Percentiles rank a stretch among this genome's conserved stretches.
These are phyloP conservation scores for Alligator sinensis DNA, from an alignment of 2,113 vertebrate genomes.

Conservation along the genomic window DNA sequence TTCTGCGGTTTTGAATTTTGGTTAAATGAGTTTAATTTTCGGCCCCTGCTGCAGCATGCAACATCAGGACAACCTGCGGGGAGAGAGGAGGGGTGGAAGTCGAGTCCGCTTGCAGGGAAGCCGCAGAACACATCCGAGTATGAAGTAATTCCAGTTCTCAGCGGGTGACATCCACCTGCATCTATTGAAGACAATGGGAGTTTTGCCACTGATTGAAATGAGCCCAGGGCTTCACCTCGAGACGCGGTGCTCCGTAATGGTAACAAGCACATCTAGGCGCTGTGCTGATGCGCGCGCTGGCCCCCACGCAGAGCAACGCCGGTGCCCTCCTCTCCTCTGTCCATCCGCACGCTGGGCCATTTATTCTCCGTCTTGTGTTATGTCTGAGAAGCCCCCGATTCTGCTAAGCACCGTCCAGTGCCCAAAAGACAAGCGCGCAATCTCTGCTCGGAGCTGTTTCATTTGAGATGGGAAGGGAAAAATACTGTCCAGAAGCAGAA, in stretches of 20 bases:
- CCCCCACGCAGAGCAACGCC: not conserved
- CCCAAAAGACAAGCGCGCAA: not conserved
- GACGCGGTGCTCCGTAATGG: slow-evolving; percentile 21
- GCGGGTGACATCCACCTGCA: not conserved
- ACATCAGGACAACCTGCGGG: slow-evolving; percentile 26
- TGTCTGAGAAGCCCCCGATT: not conserved
- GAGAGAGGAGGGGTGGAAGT: slow-evolving; percentile 49
- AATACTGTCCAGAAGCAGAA: not conserved
- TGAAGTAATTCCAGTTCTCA: slow-evolving; percentile 56
- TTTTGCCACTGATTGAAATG: not conserved
- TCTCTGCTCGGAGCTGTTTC: not conserved
- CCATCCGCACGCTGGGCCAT: not conserved
- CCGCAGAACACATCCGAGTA: slow-evolving; percentile 41
- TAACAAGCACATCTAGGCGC: slow-evolving; percentile 33
- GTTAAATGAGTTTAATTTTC: slow-evolving; percentile 42
- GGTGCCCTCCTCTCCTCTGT: not conserved
- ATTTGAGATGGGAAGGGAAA: not conserved
- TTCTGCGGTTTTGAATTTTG: slow-evolving; percentile 20
- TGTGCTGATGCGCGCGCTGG: not conserved
- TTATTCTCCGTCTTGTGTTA: not conserved
- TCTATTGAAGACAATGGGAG: rapidly evolving
- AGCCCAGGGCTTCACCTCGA: not conserved
- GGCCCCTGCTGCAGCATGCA: not conserved
- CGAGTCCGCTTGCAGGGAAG: slow-evolving; percentile 36
- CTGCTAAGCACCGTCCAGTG: not conserved